phyloP scores from a whole-genome alignment of 2,888 invertebrate species.

The Drosophila austrosaltans region DNA sequence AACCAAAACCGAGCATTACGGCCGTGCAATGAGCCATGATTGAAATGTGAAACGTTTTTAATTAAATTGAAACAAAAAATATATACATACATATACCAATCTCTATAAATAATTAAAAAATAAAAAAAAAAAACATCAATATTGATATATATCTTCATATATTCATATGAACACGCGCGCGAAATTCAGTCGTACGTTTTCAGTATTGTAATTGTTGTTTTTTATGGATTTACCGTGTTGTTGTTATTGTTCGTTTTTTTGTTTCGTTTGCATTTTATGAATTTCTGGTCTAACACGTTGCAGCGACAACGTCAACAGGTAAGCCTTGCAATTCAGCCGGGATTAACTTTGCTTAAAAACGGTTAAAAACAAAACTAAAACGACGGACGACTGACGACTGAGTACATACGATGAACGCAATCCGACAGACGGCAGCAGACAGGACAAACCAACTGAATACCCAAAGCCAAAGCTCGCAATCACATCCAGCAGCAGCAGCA shows the following conservation, averaged over 20 bases:
- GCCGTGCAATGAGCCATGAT: conserved; percentile 37
- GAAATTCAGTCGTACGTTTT: conserved; percentile 22
- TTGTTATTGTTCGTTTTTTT: conserved; percentile 3
- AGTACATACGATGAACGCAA: conserved; percentile 15
- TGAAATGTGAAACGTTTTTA: conserved; percentile 38
- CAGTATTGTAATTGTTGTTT: conserved; percentile 46
- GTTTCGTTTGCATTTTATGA: conserved; percentile 37
- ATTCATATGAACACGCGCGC: conserved; percentile 28
- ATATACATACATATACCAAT: conserved; percentile 12
- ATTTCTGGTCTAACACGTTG: conserved; percentile 64
- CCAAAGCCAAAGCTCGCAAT: conserved; percentile 33
- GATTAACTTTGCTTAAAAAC: conserved; percentile 74
- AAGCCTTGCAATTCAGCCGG: conserved; percentile 66
- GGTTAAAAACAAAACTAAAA: conserved; percentile 57
- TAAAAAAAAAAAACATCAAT: not conserved
- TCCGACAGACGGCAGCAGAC: conserved; percentile 1
- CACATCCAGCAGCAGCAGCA: conserved; percentile 13
- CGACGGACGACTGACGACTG: conserved; percentile 27
- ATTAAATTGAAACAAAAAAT: conserved; percentile 29
- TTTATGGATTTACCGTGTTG: conserved; percentile 58
- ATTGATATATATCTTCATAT: conserved; percentile 18
- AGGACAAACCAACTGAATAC: conserved; percentile 12
- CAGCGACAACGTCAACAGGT: conserved; percentile 67
- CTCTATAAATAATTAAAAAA: conserved; percentile 5
- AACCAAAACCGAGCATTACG: conserved; percentile 24